Evolutionary conservation across 2,888 invertebrate species (phyloP), one percentile per base, ranked within the genome.

Genomic region (Geotrupes spiniger): DNA sequence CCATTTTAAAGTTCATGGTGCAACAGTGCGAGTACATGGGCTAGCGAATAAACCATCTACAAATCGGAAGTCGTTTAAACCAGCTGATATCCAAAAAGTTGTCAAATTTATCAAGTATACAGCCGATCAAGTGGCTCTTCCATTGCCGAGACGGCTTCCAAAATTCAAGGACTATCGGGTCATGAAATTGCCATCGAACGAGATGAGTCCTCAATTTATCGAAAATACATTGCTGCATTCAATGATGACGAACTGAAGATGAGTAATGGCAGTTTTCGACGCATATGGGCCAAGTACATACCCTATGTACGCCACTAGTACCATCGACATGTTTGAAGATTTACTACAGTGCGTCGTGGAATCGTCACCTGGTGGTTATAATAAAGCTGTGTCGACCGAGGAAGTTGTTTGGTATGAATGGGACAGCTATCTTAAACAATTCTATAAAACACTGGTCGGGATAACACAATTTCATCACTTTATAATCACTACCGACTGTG

Each of bases 1-100:
- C 10, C 38, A 38, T 38, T 38, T 38, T 16, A n/a, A 38, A 17
- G 21, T 21, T 8, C 21, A 38, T 16, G 38, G 38, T 16, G 16
- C 21, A n/a, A 21, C 10, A 38, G 16, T 21, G 21, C 38, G 21
- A 21, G 21, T 16, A 38, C 38, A 38, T 14, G 36, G 12, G 14
- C 14, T 12, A 36, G 11, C 38, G n/a, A 15, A 38, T 38, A 38
- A 38, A 38, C 38, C 38, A 38, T 38, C 38, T 38, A 38, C 38
- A 38, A 11, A 38, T 38, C 15, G 21, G 15, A 21, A n/a, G n/a
- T 5, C 38, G 15, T 38, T 38, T 17, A 6, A 11, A 11, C 38
- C 15, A 38, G 9, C 15, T 38, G 38, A 38, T n/a, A 38, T 38
- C 21, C 38, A 38, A 12, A 15, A 38, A 38, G 21, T 15, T 38